phyloP scores from a whole-genome alignment of 2,113 vertebrate species.

The Pluvianellus socialis region DNA sequence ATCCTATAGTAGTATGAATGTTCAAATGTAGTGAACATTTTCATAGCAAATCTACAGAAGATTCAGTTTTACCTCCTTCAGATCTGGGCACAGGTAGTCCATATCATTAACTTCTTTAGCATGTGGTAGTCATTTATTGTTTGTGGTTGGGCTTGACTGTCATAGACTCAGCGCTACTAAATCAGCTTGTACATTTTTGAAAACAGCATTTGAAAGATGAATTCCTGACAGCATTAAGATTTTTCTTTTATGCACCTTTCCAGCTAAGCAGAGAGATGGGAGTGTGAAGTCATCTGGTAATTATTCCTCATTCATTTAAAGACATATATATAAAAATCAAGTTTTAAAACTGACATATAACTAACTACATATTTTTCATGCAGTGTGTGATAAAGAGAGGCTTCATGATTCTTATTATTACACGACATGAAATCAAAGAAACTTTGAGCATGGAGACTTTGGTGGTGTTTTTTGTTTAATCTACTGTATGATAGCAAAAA shows the following conservation, averaged over 20 bases:
- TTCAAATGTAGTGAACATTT: background rate
- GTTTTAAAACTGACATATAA: background rate
- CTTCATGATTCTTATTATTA: background rate
- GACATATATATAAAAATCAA: background rate
- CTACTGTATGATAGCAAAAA: background rate
- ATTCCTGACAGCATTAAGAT: background rate
- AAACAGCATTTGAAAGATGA: slow-evolving; percentile 53
- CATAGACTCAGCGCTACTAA: slow-evolving; percentile 41
- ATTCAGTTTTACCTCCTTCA: background rate
- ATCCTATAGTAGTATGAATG: background rate
- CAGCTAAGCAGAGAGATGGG: background rate
- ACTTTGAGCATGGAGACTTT: background rate
- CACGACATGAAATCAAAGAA: background rate
- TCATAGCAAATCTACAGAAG: background rate
- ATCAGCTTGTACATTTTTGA: slow-evolving; percentile 47
- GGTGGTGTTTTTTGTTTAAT: background rate
- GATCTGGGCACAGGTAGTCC: background rate
- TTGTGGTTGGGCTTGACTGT: slow-evolving; percentile 28
- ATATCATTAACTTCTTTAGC: background rate
- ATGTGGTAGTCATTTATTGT: slow-evolving; percentile 42
- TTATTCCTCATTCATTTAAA: background rate
- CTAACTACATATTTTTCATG: background rate
- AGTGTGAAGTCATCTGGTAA: background rate
- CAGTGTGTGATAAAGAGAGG: background rate
- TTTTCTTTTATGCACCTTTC: background rate